These are phyloP conservation scores for Pelecanoides urinatrix DNA, from an alignment of 2,113 vertebrate genomes.

Conservation along the genomic window DNA sequence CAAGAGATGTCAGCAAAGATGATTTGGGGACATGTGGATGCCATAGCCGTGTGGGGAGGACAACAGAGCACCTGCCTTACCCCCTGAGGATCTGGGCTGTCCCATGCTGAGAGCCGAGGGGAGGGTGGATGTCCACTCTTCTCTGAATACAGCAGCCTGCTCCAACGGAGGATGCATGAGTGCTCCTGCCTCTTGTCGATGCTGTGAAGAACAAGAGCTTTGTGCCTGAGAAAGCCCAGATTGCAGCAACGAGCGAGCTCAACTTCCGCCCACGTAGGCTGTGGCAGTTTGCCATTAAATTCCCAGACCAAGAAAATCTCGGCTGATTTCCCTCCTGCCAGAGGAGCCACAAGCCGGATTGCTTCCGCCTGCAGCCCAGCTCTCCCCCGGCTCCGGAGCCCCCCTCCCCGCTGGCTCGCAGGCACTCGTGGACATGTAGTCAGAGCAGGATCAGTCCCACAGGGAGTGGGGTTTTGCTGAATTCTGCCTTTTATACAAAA, in stretches of 20 bases:
- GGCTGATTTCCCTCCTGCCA: neutral
- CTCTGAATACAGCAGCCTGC: neutral
- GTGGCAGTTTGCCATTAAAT: neutral
- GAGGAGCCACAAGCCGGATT: neutral
- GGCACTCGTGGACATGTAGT: fast-evolving
- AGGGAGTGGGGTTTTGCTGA: neutral
- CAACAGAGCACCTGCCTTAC: fast-evolving
- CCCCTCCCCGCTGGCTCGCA: too few relatives aligned
- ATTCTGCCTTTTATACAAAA: neutral
- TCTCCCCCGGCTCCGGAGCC: neutral
- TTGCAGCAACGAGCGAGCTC: fast-evolving
- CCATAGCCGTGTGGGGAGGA: neutral
- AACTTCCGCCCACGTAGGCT: neutral
- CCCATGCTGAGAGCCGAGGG: neutral
- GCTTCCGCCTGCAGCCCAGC: neutral
- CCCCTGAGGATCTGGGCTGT: neutral
- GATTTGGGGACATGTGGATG: neutral
- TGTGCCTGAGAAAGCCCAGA: neutral
- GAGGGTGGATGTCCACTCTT: neutral
- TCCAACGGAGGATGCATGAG: neutral
- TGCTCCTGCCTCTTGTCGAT: neutral
- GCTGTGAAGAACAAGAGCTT: neutral
- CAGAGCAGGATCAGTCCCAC: neutral
- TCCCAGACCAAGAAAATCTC: neutral
- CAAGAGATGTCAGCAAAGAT: neutral